These are phyloP conservation scores for Cetonia aurata DNA, from an alignment of 2,888 invertebrate species.

Conservation along the genomic window DNA sequence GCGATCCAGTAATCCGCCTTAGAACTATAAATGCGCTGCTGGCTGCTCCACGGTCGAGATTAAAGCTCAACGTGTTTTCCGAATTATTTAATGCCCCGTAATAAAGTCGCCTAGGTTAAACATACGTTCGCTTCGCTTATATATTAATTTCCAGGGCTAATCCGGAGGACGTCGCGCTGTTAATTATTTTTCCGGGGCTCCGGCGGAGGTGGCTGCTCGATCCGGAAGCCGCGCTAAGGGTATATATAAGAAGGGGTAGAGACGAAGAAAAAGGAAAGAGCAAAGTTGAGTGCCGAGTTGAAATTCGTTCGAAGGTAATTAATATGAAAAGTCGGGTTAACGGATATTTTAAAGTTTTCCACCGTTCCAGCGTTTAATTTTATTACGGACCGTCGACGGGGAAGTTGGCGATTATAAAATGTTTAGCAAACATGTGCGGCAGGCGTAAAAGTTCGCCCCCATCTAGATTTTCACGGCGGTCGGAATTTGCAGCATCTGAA, in stretches of 20 bases:
- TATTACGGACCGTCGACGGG: slow-evolving; percentile 15
- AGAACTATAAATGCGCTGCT: slow-evolving; percentile 41
- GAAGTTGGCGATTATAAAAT: slow-evolving; percentile 16
- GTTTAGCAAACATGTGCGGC: slow-evolving; percentile 1
- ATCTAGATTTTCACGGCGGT: no score
- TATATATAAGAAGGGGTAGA: background rate
- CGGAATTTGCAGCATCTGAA: no score
- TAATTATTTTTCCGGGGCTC: slow-evolving; percentile 36
- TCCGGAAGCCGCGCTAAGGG: slow-evolving; percentile 12
- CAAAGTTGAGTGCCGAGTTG: slow-evolving; percentile 15
- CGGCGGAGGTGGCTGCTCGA: slow-evolving; percentile 6
- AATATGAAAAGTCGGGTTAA: slow-evolving; percentile 29
- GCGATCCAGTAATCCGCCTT: slow-evolving; percentile 45
- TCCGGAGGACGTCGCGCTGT: slow-evolving; percentile 29
- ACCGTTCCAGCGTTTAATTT: slow-evolving; percentile 21
- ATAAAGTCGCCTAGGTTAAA: slow-evolving; percentile 43
- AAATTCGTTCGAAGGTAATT: slow-evolving; percentile 33
- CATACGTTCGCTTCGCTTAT: slow-evolving; percentile 39
- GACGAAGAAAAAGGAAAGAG: slow-evolving; percentile 11
- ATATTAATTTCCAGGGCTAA: slow-evolving; percentile 38
- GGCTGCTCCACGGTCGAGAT: background rate
- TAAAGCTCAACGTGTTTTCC: slow-evolving; percentile 40
- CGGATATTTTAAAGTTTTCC: slow-evolving; percentile 35
- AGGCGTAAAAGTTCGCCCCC: background rate
- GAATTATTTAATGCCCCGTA: slow-evolving; percentile 40